These are phyloP conservation scores for Ciconia boyciana DNA, from an alignment of 2,113 vertebrate genomes.

Conservation along the genomic window DNA sequence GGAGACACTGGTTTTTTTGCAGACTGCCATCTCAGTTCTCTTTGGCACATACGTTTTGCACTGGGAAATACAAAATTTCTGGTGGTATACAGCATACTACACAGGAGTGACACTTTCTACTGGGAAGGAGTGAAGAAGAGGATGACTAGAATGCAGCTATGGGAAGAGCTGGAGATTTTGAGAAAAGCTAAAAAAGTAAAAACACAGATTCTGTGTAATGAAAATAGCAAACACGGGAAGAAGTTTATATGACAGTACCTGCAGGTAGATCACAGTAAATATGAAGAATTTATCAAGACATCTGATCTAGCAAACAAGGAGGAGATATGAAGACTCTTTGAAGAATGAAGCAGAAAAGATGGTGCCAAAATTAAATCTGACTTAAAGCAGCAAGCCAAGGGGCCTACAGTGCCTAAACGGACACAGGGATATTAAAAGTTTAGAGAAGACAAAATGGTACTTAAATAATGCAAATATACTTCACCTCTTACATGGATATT, in stretches of 20 bases:
- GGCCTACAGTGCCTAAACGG: not conserved
- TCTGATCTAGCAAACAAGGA: not conserved
- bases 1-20: not conserved
- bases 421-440: not conserved
- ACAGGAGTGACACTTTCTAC: not conserved
- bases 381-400: not conserved
- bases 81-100: not conserved
- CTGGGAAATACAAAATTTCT: not conserved
- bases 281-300: not conserved
- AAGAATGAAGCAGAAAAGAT: not conserved
- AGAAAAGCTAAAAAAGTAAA: not conserved
- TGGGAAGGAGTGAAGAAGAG: not conserved
- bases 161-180: not conserved
- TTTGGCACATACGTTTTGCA: not conserved
- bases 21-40: slow-evolving; percentile 3
- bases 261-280: not conserved
- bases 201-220: not conserved
- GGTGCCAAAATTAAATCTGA: not conserved
- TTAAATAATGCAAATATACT: not conserved
- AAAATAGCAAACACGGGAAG: not conserved
- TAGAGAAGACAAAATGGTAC: not conserved
- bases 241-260: not conserved
- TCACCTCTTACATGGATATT: not conserved
- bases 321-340: not conserved
- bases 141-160: not conserved